phyloP scores from a whole-genome alignment of 2,113 vertebrate species.

The Atherinomorus stipes region DNA sequence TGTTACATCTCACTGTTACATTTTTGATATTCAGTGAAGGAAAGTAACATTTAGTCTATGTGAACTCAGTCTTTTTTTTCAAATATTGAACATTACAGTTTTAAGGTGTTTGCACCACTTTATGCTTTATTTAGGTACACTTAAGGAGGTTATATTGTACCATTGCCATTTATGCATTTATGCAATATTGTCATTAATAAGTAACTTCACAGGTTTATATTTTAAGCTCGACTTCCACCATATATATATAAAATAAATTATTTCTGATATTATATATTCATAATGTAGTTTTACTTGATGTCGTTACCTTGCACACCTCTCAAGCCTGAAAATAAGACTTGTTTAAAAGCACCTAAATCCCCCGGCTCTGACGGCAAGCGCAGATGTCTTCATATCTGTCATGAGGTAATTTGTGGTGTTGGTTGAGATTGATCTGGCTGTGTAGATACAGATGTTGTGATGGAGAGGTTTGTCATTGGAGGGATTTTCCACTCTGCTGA shows the following conservation, averaged over 20 bases:
- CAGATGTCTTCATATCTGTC: conserved; percentile 62
- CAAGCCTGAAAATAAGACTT: conserved; percentile 14
- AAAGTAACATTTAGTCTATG: not conserved
- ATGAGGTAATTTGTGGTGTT: conserved; percentile 56
- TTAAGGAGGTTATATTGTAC: not conserved
- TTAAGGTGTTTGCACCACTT: not conserved
- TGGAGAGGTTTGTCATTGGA: conserved; percentile 72
- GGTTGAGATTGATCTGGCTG: conserved; percentile 64
- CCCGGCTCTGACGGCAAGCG: conserved; percentile 25
- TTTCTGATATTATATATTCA: not conserved
- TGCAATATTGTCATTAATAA: not conserved
- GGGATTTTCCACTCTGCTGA: conserved; percentile 75
- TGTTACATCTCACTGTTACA: conserved; percentile 13
- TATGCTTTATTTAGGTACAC: not conserved
- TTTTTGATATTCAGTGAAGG: not conserved
- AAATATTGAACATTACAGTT: not conserved
- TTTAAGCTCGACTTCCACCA: too few relatives aligned
- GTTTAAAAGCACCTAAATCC: conserved; percentile 54
- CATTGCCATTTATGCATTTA: not conserved
- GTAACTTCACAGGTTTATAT: not conserved
- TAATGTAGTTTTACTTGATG: not conserved
- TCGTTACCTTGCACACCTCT: not conserved
- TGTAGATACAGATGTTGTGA: conserved; percentile 78
- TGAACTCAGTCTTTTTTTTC: not conserved
- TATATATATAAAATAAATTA: too few relatives aligned